Percentiles rank a stretch among this genome's conserved stretches.
Evolutionary conservation across 1,140 invertebrate species (phyloP).

Genomic region (Holotrichia oblita): DNA sequence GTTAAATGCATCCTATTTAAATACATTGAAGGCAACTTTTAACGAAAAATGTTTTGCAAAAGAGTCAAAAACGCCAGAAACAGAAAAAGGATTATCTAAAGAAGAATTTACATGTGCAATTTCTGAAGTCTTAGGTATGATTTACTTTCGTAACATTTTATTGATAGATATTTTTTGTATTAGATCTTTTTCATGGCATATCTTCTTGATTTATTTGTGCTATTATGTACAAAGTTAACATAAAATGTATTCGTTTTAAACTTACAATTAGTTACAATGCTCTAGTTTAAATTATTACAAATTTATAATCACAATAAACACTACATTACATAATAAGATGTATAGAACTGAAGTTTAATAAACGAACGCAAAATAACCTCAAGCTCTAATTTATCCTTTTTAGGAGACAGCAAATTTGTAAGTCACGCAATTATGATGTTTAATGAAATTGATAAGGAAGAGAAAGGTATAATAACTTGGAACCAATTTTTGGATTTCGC

Average conservation of each 20-base stretch:
- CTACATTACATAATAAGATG: too few relatives aligned
- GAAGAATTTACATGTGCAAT: conserved; percentile 50
- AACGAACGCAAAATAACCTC: too few relatives aligned
- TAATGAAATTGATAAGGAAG: conserved; percentile 47
- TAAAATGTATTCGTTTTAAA: too few relatives aligned
- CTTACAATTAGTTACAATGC: too few relatives aligned
- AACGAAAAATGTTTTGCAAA: conserved; percentile 45
- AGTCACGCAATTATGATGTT: conserved; percentile 49
- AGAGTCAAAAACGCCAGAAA: not conserved
- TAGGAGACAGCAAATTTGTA: conserved; percentile 48
- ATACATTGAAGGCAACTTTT: conserved; percentile 40
- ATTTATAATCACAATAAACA: too few relatives aligned
- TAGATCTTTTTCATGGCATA: too few relatives aligned
- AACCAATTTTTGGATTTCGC: conserved; percentile 54
- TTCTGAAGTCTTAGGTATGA: conserved; percentile 47
- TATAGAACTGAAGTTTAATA: too few relatives aligned
- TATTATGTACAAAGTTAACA: too few relatives aligned
- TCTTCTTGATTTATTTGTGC: too few relatives aligned
- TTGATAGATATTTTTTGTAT: not conserved
- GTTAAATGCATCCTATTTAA: conserved; percentile 44
- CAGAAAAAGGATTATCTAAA: conserved; percentile 46
- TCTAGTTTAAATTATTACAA: too few relatives aligned
- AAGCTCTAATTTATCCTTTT: conserved; percentile 36
- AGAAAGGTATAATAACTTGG: conserved; percentile 51
- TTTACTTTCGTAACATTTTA: conserved; percentile 9